Evolutionary conservation across 2,888 invertebrate species (phyloP), one percentile per base, ranked within the genome.

Genomic region (Tricholauxania praeusta): DNA sequence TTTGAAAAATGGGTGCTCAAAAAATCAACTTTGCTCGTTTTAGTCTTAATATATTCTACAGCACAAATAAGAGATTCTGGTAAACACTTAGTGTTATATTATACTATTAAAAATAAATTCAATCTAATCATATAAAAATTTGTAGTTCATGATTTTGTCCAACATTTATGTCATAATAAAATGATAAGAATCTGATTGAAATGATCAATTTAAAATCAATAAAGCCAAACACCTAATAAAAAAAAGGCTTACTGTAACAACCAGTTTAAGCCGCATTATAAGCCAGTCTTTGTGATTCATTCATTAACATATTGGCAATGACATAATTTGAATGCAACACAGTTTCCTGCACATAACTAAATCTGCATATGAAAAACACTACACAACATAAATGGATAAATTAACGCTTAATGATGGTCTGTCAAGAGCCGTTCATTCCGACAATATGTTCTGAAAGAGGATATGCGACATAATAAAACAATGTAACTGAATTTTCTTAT

Each of bases 241-340:
- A 55, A 55, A 17, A 8, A 19, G 10, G 10, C 22, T n/a, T 12
- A n/a, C 22, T 55, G 55, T n/a, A 19, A n/a, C 55, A 55, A 55
- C 55, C 22, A 19, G 55, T 19, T 55, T 55, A 55, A 55, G 55
- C 55, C 55, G 55, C 55, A 22, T 55, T 55, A 55, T 5, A 39
- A 39, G 39, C 39, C 39, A 1, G 7, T 39, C 10, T 10, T 10
- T 39, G 8, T 39, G 39, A 39, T 17, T 55, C 19, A 55, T 19
- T 55, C 55, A 55, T 55, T 55, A 19, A 12, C 55, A 55, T 55
- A 22, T 12, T 55, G 55, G 55, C 55, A 55, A 55, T 55, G 55
- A 55, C 55, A 55, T 55, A 55, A 55, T 55, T 55, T 55, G 55
- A 55, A 17, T 55, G 55, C 55, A 55, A 17, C 55, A 22, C 55